These are phyloP conservation scores for Lophochroa leadbeateri DNA, from an alignment of 2,113 vertebrate species.

Conservation along the genomic window DNA sequence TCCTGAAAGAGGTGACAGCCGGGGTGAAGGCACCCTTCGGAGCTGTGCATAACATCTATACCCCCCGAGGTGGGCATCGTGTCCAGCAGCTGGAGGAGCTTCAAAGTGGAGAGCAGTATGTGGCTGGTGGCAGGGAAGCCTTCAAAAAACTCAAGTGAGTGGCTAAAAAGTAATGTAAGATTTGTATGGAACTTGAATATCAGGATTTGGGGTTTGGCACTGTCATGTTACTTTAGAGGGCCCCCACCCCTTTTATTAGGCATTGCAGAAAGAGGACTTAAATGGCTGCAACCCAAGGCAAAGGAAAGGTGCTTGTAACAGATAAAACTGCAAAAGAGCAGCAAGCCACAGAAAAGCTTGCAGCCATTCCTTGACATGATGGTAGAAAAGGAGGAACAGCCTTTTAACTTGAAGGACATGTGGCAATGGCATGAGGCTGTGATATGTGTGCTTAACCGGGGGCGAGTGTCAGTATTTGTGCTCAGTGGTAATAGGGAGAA, in stretches of 20 bases:
- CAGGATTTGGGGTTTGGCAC: neutral
- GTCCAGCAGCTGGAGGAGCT: constrained; percentile 86
- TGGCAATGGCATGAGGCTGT: rapidly evolving
- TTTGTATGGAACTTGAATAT: neutral
- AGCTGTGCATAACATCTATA: constrained; percentile 93
- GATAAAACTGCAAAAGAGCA: neutral
- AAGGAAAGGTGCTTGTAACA: neutral
- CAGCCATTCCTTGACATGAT: neutral
- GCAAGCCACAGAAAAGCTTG: neutral
- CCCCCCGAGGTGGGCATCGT: constrained; percentile 86
- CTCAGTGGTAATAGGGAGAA: neutral
- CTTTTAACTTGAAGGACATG: neutral
- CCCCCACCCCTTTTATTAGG: neutral
- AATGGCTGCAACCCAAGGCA: neutral
- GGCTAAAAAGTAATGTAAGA: neutral
- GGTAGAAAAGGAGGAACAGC: neutral
- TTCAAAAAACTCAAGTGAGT: constrained; percentile 97
- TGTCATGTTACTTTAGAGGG: neutral
- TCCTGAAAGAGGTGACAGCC: constrained; percentile 90
- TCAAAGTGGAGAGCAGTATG: constrained; percentile 91
- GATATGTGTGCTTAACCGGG: neutral
- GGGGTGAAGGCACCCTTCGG: constrained; percentile 90
- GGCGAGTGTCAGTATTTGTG: neutral
- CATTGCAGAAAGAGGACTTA: neutral
- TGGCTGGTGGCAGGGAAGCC: constrained; percentile 90